Conservation (phyloP, 2,888 invertebrate genomes). For the Halocaridina rubra region DNA sequence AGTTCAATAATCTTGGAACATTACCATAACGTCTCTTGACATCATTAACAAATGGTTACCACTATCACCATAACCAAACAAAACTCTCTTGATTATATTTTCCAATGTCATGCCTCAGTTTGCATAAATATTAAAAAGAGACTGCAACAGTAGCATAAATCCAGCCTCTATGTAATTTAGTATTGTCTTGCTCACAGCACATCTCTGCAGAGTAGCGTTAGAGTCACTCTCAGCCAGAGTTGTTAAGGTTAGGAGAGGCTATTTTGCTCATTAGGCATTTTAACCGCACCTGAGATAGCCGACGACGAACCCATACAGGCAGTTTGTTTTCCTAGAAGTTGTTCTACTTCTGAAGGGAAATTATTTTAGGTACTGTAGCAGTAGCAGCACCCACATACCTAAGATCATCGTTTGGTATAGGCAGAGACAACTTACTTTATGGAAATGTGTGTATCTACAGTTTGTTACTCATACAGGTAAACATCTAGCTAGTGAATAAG, state of each 20-base stretch:
- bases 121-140: no score
- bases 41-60: no score
- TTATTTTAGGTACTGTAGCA: no score
- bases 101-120: no score
- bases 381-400: no score
- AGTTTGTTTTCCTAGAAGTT: constrained; percentile 12
- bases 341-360: background rate
- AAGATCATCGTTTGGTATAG: no score
- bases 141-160: constrained; percentile 17
- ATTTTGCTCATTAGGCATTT: constrained; percentile 50
- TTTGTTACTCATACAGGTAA: background rate
- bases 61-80: no score
- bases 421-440: background rate
- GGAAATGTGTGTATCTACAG: background rate
- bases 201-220: constrained; percentile 20
- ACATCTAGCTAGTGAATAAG: constrained; percentile 2
- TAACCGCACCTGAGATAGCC: constrained; percentile 40
- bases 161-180: constrained; percentile 44
- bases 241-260: constrained; percentile 51
- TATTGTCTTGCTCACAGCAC: constrained; percentile 47
- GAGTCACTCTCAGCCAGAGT: constrained; percentile 15
- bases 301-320: constrained; percentile 15
- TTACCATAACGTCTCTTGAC: no score
- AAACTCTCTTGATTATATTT: no score
- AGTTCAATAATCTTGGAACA: no score